Percentiles rank a stretch among this genome's conserved stretches.
These are phyloP conservation scores for Nymphicus hollandicus DNA, from an alignment of 2,113 vertebrate species.

Conservation along the genomic window DNA sequence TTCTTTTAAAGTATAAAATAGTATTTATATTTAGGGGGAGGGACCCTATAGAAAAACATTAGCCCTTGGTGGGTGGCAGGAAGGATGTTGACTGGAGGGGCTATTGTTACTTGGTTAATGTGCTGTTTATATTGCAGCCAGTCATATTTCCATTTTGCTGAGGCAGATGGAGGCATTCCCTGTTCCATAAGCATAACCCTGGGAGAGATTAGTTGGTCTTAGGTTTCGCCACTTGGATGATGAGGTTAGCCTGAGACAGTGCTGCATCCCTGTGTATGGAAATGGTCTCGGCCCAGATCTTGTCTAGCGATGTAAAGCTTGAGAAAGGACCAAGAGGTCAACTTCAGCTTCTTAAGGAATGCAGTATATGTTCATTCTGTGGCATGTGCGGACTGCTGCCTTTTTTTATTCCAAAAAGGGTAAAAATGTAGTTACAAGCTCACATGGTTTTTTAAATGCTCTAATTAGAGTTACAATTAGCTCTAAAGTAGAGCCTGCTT, in stretches of 20 bases:
- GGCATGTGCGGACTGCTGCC: not conserved
- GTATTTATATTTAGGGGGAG: not conserved
- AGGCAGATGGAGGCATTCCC: constrained; percentile 56
- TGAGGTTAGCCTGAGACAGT: constrained; percentile 35
- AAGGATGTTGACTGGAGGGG: not conserved
- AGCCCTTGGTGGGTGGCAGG: constrained; percentile 4
- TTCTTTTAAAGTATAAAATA: not conserved
- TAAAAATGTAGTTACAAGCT: not conserved
- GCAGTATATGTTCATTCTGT: not conserved
- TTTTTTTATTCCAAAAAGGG: not conserved
- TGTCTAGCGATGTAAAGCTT: not conserved
- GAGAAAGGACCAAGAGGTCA: constrained; percentile 46
- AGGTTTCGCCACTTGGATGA: constrained; percentile 24
- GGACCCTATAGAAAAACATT: not conserved
- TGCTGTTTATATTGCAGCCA: constrained; percentile 43
- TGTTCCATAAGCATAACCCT: constrained; percentile 42
- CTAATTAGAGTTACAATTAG: not conserved
- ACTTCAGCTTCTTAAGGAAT: constrained; percentile 27
- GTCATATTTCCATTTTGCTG: constrained; percentile 44
- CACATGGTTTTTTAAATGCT: not conserved
- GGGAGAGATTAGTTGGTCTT: constrained; percentile 44
- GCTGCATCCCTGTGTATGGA: constrained; percentile 8
- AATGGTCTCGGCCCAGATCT: constrained; percentile 35
- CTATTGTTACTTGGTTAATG: constrained; percentile 24
- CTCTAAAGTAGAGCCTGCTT: not conserved